These are phyloP conservation scores for Amphilophus citrinellus DNA, from an alignment of 2,113 vertebrate species.

Conservation along the genomic window DNA sequence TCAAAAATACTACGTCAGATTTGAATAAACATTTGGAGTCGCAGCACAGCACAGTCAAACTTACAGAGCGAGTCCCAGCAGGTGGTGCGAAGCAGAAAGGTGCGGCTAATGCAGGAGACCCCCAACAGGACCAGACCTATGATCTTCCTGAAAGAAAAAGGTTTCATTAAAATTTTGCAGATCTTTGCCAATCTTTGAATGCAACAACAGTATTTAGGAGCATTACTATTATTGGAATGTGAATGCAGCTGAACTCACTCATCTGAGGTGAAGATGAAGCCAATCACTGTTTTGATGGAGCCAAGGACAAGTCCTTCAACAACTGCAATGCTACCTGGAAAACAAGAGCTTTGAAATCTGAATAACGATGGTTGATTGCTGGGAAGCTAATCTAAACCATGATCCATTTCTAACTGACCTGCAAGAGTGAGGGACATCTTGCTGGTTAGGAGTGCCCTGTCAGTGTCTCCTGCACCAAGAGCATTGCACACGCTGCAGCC, in stretches of 20 bases:
- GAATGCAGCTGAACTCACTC: constrained; percentile 74
- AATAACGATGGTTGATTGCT: background rate
- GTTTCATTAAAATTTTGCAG: constrained; percentile 61
- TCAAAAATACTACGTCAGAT: too few relatives aligned
- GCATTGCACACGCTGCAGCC: constrained; percentile 80
- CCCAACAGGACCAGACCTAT: too few relatives aligned
- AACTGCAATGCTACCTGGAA: constrained; percentile 80
- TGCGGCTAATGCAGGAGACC: too few relatives aligned
- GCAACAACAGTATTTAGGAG: background rate
- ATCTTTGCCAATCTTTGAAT: background rate
- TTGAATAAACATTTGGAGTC: constrained; percentile 28
- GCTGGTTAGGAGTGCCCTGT: constrained; percentile 82
- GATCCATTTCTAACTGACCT: constrained; percentile 73
- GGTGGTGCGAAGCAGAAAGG: too few relatives aligned
- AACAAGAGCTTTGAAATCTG: background rate
- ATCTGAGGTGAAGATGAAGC: constrained; percentile 88
- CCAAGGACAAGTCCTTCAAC: constrained; percentile 78
- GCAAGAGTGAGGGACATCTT: constrained; percentile 81
- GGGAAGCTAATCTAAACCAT: background rate
- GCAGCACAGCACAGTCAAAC: constrained; percentile 53
- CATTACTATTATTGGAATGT: background rate
- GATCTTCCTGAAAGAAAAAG: constrained; percentile 60
- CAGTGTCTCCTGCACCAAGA: constrained; percentile 82
- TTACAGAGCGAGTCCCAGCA: too few relatives aligned
- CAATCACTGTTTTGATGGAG: constrained; percentile 82